phyloP scores from a whole-genome alignment of 2,113 vertebrate genomes.

The Piprites chloris region DNA sequence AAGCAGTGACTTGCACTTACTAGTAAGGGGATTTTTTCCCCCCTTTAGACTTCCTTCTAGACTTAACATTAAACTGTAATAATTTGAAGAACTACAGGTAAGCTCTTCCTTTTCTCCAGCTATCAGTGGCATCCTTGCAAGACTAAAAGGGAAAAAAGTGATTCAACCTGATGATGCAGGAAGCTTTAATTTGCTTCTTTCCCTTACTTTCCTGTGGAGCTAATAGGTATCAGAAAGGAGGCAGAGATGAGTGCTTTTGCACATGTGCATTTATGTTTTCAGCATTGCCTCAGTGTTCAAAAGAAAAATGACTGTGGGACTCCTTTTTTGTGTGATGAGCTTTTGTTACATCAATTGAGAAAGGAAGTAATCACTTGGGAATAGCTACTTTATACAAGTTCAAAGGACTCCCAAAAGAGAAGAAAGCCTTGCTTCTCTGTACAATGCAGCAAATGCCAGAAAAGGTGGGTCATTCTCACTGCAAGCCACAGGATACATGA shows the following conservation, averaged over 20 bases:
- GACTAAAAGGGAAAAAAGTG: conserved; percentile 46
- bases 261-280: conserved; percentile 69
- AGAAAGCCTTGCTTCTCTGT: conserved; percentile 55
- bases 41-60: not conserved
- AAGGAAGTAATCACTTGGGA: conserved; percentile 78
- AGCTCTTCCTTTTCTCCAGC: conserved; percentile 29
- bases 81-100: not conserved
- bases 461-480: conserved; percentile 69
- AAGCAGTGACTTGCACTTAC: not conserved
- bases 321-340: conserved; percentile 41
- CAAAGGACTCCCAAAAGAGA: conserved; percentile 70
- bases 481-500: conserved; percentile 22
- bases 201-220: conserved; percentile 55
- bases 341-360: conserved; percentile 75
- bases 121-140: conserved; percentile 53
- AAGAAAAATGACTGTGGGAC: conserved; percentile 47
- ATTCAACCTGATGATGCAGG: conserved; percentile 60
- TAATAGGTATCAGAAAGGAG: conserved; percentile 64
- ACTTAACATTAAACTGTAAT: not conserved
- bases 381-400: conserved; percentile 67
- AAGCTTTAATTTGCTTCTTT: conserved; percentile 52
- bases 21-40: not conserved
- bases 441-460: conserved; percentile 68
- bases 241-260: conserved; percentile 61
- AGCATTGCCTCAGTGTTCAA: conserved; percentile 55